Conservation (phyloP, 2,797 vertebrate genomes). For the Argya squamiceps region DNA sequence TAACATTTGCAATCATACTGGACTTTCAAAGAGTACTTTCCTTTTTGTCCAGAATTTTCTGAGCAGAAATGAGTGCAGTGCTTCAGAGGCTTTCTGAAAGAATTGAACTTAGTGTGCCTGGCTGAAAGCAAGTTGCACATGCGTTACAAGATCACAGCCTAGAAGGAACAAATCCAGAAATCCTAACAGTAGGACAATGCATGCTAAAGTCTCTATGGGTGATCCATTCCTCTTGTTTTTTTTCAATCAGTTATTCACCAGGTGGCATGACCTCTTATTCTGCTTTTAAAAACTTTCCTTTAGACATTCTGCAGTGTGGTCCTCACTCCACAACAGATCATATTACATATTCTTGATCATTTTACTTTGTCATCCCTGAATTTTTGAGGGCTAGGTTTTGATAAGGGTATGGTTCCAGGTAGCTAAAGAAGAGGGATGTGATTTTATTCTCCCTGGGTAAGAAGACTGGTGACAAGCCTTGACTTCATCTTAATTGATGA, state of each 20-base stretch:
- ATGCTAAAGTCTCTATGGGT: not conserved
- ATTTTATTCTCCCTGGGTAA: not conserved
- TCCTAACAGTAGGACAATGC: not conserved
- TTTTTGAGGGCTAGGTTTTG: not conserved
- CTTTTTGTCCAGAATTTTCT: not conserved
- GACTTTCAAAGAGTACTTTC: not conserved
- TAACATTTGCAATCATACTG: not conserved
- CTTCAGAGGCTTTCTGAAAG: not conserved
- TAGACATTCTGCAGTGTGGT: not conserved
- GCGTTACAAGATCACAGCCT: not conserved
- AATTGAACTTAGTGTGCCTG: not conserved
- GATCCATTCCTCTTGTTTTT: not conserved
- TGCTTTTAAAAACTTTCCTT: not conserved
- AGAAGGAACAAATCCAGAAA: not conserved
- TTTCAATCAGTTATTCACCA: not conserved
- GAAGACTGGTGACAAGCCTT: not conserved
- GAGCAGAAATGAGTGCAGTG: not conserved
- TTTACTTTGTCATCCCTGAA: not conserved
- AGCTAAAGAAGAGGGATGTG: not conserved
- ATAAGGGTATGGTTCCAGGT: not conserved
- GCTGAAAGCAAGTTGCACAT: not conserved
- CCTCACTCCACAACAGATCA: not conserved
- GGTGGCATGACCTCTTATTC: not conserved
- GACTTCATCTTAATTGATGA: not conserved
- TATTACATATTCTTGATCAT: not conserved